phyloP scores from a whole-genome alignment of 2,797 vertebrate genomes.

The Malurus splendens region DNA sequence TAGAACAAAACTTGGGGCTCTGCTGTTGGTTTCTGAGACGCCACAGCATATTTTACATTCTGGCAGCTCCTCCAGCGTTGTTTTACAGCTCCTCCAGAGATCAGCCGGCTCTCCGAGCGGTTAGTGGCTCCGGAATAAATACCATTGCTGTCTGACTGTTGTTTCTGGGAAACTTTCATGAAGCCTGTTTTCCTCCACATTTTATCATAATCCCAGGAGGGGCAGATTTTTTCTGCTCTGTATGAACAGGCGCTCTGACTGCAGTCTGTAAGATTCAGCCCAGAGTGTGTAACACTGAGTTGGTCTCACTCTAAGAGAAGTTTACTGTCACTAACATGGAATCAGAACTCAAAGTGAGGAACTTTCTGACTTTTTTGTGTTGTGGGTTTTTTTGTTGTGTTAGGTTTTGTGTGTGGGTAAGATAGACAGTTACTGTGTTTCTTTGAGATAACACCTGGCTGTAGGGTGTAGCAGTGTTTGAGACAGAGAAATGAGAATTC shows the following conservation, averaged over 20 bases:
- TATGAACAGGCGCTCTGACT: neutral
- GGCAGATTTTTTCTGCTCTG: neutral
- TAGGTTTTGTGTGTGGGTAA: neutral
- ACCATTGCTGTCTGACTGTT: conserved; percentile 9
- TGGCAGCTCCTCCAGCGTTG: neutral
- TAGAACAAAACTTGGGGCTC: neutral
- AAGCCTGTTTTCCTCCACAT: neutral
- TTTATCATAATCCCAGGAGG: conserved; percentile 4
- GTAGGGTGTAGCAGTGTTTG: neutral
- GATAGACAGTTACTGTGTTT: neutral
- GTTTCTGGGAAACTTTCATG: conserved; percentile 48
- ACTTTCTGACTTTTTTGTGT: neutral
- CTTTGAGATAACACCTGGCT: neutral
- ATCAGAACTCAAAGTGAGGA: neutral
- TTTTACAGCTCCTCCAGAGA: conserved; percentile 28
- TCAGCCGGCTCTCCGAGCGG: neutral
- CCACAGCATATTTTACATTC: conserved; percentile 45
- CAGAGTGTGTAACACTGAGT: neutral
- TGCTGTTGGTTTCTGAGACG: neutral
- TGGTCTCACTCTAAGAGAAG: neutral
- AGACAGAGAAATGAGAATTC: neutral
- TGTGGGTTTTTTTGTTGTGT: neutral
- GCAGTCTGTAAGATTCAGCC: neutral
- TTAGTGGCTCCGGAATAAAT: conserved; percentile 31
- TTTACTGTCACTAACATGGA: neutral